Evolutionary conservation across 2,113 vertebrate genomes (phyloP).

Genomic region (Passer domesticus): DNA sequence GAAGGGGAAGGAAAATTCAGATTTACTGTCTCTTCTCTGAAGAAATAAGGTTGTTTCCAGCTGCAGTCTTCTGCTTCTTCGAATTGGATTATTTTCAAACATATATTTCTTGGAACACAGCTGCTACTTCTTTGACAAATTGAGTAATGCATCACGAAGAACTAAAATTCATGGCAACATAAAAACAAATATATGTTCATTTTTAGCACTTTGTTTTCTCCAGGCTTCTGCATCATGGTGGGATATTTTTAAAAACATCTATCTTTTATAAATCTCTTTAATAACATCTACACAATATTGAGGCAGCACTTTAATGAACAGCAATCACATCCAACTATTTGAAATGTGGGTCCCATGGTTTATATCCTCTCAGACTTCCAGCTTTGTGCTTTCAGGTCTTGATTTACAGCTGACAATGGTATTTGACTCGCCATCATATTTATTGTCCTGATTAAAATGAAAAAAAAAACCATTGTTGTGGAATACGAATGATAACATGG

Average conservation of each 20-base stretch:
- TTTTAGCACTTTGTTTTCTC: constrained; percentile 49
- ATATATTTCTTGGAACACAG: constrained; percentile 10
- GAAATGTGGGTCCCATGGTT: constrained; percentile 41
- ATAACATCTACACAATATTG: constrained; percentile 28
- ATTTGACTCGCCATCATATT: constrained; percentile 38
- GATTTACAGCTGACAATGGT: constrained; percentile 42
- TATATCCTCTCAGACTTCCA: constrained; percentile 34
- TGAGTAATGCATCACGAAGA: constrained; percentile 37
- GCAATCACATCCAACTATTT: background rate
- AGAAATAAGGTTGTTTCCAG: constrained; percentile 24
- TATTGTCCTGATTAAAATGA: constrained; percentile 59
- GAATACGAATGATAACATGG: background rate
- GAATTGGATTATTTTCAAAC: constrained; percentile 1
- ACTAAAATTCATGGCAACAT: constrained; percentile 40
- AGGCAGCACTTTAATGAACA: constrained; percentile 49
- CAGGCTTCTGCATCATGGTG: constrained; percentile 10
- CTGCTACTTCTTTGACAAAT: constrained; percentile 29
- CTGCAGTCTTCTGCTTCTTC: background rate
- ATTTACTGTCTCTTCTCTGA: background rate
- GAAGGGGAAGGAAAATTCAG: background rate
- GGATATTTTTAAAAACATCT: constrained; percentile 6
- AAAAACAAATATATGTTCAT: constrained; percentile 62
- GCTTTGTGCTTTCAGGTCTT: constrained; percentile 49
- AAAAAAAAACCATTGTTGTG: constrained; percentile 42
- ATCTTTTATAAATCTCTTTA: constrained; percentile 62